phyloP scores from a whole-genome alignment of 2,888 invertebrate genomes.

The Oscheius sp. region DNA sequence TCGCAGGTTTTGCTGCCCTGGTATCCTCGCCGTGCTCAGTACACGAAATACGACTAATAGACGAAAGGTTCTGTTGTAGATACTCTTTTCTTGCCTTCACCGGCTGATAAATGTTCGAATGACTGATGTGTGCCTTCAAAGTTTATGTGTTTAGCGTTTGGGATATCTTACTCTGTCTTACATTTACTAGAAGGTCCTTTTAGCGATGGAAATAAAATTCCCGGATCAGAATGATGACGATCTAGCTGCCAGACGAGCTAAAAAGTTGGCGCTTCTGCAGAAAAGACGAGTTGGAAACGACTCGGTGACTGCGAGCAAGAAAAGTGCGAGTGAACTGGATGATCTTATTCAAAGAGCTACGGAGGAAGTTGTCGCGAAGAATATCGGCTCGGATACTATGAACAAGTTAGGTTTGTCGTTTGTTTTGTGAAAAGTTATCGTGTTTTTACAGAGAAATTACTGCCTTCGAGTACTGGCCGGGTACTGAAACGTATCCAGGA shows the following conservation, averaged over 20 bases:
- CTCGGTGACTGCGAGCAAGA: not conserved
- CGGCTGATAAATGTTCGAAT: slow-evolving; percentile 7
- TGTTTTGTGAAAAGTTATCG: not conserved
- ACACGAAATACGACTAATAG: slow-evolving; percentile 58
- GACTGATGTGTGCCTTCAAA: not conserved
- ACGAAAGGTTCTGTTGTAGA: slow-evolving; percentile 16
- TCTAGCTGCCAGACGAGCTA: slow-evolving; percentile 24
- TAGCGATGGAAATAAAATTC: slow-evolving; percentile 17
- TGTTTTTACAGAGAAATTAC: slow-evolving; percentile 34
- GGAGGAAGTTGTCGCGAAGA: slow-evolving; percentile 7
- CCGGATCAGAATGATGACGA: slow-evolving; percentile 14
- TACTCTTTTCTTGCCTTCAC: slow-evolving; percentile 2
- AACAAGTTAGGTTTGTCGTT: slow-evolving; percentile 5
- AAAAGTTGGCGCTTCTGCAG: slow-evolving; percentile 29
- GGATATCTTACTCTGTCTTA: not conserved
- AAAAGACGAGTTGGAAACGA: slow-evolving; percentile 9
- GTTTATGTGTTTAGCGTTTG: not conserved
- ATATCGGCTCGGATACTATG: not conserved
- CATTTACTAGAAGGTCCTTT: not conserved
- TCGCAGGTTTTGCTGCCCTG: slow-evolving; percentile 70
- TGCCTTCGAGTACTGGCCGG: slow-evolving; percentile 26
- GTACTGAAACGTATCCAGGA: slow-evolving; percentile 30
- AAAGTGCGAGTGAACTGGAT: slow-evolving; percentile 1
- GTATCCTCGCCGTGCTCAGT: slow-evolving; percentile 69
- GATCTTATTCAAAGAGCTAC: slow-evolving; percentile 15